These are phyloP conservation scores for Ephestia elutella DNA, from an alignment of 1,140 invertebrate species.

Conservation along the genomic window DNA sequence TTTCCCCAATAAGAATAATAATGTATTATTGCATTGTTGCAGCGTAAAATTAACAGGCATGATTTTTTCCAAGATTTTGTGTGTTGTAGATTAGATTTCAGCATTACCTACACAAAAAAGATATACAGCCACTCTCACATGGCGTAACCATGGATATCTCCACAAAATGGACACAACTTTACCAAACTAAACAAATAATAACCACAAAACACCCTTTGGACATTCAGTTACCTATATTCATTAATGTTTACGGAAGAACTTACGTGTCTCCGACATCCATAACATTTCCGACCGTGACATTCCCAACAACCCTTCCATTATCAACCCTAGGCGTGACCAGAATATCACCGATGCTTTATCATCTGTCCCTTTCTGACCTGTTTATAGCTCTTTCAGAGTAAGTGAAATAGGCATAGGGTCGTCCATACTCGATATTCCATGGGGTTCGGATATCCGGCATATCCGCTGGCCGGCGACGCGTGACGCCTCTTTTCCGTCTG, in stretches of 20 bases:
- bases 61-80: no score
- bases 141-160: no score
- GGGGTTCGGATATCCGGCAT: conserved; percentile 57
- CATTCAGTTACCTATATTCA: no score
- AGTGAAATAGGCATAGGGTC: conserved; percentile 21
- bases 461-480: conserved; percentile 46
- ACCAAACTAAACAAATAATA: no score
- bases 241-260: conserved; percentile 3
- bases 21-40: no score
- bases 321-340: conserved; percentile 2
- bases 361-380: not conserved
- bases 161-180: no score
- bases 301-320: not conserved
- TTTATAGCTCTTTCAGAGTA: conserved; percentile 1
- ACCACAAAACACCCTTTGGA: no score
- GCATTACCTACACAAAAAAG: no score
- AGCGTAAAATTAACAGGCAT: no score
- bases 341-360: not conserved
- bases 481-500: conserved; percentile 57
- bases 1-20: no score
- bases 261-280: conserved; percentile 13
- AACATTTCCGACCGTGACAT: conserved; percentile 9
- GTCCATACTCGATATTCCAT: conserved; percentile 14
- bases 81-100: no score
- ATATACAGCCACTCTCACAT: no score